Conservation (phyloP, 2,888 invertebrate genomes). For the Hoplodrina blanda region DNA sequence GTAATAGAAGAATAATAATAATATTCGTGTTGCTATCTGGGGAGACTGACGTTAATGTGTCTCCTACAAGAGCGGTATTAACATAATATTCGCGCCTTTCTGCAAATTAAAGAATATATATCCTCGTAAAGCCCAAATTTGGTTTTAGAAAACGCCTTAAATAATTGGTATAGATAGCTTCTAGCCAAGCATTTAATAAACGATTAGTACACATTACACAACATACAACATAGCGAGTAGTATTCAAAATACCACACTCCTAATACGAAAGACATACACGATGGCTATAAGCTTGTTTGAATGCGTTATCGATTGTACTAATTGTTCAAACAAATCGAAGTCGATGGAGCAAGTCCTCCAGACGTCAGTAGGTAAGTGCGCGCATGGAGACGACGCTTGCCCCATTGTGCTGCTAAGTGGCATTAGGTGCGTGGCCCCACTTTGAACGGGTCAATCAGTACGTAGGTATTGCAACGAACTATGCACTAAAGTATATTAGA, state of each 20-base stretch:
- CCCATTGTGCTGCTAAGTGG: constrained; percentile 42
- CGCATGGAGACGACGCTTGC: constrained; percentile 6
- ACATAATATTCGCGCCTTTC: neutral
- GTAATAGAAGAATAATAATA: neutral
- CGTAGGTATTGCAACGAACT: constrained; percentile 8
- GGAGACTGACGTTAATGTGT: neutral
- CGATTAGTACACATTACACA: neutral
- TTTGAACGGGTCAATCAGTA: neutral
- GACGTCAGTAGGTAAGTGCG: constrained; percentile 34
- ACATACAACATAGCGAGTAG: neutral
- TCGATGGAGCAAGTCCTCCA: constrained; percentile 19
- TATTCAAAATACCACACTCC: neutral
- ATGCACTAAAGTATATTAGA: neutral
- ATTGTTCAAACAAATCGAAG: constrained; percentile 32
- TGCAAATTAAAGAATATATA: too few species aligned
- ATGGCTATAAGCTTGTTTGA: neutral
- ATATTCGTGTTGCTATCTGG: neutral
- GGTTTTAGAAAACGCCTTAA: neutral
- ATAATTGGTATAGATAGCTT: too few species aligned
- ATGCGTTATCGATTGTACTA: constrained; percentile 21
- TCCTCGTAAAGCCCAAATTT: too few species aligned
- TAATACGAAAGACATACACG: neutral
- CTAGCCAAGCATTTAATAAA: neutral
- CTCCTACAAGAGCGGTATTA: neutral
- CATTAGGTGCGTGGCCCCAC: constrained; percentile 19